Percentiles rank a stretch among this genome's conserved stretches.
Conservation (phyloP, 2,888 invertebrate species). For the Agriopis leucophaearia region DNA sequence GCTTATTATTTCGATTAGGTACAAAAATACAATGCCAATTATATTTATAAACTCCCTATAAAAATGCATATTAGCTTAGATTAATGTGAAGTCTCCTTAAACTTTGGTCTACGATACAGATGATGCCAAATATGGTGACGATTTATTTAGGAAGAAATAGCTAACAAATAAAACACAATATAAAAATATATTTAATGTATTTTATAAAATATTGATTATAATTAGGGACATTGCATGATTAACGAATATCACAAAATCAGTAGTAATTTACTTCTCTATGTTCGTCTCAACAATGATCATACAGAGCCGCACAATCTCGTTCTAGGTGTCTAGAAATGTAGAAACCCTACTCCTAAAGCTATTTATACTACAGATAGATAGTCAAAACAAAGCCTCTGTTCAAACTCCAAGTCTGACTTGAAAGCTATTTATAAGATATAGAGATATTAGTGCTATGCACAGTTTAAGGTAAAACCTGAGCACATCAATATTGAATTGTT, state of each 20-base stretch:
- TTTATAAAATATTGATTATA: constrained; percentile 68
- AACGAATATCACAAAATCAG: constrained; percentile 69
- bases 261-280: constrained; percentile 42
- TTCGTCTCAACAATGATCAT: constrained; percentile 32
- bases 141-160: not conserved
- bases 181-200: constrained; percentile 68
- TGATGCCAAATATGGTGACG: not conserved
- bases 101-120: not conserved
- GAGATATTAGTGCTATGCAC: not conserved
- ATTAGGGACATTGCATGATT: constrained; percentile 69
- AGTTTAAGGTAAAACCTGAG: not conserved
- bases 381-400: constrained; percentile 48
- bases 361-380: constrained; percentile 12
- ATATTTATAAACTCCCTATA: too few species aligned
- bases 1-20: not conserved
- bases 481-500: too few species aligned
- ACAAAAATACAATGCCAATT: not conserved
- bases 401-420: constrained; percentile 2
- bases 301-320: constrained; percentile 38
- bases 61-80: too few species aligned
- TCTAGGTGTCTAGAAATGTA: constrained; percentile 20
- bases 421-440: not conserved
- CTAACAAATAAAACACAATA: constrained; percentile 31
- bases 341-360: constrained; percentile 25
- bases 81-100: not conserved